These are phyloP conservation scores for Sebastes fasciatus DNA, from an alignment of 2,113 vertebrate genomes.

Conservation along the genomic window DNA sequence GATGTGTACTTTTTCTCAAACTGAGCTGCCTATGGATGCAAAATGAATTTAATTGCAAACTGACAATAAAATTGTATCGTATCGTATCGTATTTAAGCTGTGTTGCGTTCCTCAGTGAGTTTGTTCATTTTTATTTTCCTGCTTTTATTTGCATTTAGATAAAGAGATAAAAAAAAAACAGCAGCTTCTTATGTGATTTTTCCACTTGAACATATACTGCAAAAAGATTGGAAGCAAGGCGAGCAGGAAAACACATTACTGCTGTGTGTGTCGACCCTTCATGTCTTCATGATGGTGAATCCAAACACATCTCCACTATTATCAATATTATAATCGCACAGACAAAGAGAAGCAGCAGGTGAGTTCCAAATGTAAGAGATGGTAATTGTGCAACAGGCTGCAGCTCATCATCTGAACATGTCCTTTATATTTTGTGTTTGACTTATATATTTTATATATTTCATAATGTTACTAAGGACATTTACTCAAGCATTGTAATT, in stretches of 20 bases:
- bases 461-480: background rate
- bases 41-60: too few relatives aligned
- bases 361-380: background rate
- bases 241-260: background rate
- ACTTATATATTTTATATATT: background rate
- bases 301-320: background rate
- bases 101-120: background rate
- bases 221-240: background rate
- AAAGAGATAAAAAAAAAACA: background rate
- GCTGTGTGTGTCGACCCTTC: background rate
- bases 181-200: background rate
- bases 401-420: background rate
- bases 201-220: background rate
- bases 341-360: slow-evolving; percentile 6
- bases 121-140: background rate
- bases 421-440: background rate
- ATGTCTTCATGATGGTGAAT: background rate
- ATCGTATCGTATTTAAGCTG: too few relatives aligned
- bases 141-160: background rate
- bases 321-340: background rate
- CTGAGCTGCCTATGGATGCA: too few relatives aligned
- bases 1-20: too few relatives aligned
- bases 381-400: slow-evolving; percentile 15
- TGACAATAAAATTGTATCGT: too few relatives aligned
- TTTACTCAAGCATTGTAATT: background rate